These are phyloP conservation scores for Elephas maximus DNA, from an alignment of 2,113 vertebrate genomes.

Conservation along the genomic window DNA sequence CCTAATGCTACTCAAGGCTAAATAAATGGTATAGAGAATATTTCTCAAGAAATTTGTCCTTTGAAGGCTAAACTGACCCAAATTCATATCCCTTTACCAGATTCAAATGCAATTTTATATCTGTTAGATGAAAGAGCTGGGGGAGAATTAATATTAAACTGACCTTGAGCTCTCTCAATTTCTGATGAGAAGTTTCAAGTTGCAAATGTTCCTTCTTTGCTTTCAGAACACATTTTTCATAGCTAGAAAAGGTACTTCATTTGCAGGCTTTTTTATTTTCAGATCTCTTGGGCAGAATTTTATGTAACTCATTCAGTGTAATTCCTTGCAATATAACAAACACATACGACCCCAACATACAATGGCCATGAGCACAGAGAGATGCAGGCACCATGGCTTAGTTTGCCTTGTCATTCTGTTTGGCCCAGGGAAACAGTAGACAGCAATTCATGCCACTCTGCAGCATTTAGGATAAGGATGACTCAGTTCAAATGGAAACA, in stretches of 20 bases:
- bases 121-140: slow-evolving; percentile 77
- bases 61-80: slow-evolving; percentile 75
- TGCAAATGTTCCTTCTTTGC: slow-evolving; percentile 67
- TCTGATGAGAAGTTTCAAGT: slow-evolving; percentile 76
- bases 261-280: slow-evolving; percentile 59
- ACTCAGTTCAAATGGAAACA: slow-evolving; percentile 63
- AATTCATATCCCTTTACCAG: slow-evolving; percentile 67
- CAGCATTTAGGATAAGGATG: slow-evolving; percentile 68
- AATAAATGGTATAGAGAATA: slow-evolving; percentile 53
- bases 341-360: background rate
- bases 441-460: background rate
- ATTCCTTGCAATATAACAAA: background rate
- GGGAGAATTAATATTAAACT: slow-evolving; percentile 77
- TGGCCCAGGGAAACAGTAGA: slow-evolving; percentile 56
- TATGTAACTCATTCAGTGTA: slow-evolving; percentile 33
- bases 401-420: slow-evolving; percentile 14
- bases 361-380: background rate
- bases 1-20: slow-evolving; percentile 56
- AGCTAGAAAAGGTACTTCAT: slow-evolving; percentile 6
- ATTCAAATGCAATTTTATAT: slow-evolving; percentile 78
- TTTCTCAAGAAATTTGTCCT: slow-evolving; percentile 72
- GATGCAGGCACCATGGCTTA: background rate
- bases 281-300: slow-evolving; percentile 58
- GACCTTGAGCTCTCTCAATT: slow-evolving; percentile 78
- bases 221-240: slow-evolving; percentile 70